Evolutionary conservation across 2,113 vertebrate genomes (phyloP), one percentile per base, ranked within the genome.

Genomic region (Thamnaconus septentrionalis): DNA sequence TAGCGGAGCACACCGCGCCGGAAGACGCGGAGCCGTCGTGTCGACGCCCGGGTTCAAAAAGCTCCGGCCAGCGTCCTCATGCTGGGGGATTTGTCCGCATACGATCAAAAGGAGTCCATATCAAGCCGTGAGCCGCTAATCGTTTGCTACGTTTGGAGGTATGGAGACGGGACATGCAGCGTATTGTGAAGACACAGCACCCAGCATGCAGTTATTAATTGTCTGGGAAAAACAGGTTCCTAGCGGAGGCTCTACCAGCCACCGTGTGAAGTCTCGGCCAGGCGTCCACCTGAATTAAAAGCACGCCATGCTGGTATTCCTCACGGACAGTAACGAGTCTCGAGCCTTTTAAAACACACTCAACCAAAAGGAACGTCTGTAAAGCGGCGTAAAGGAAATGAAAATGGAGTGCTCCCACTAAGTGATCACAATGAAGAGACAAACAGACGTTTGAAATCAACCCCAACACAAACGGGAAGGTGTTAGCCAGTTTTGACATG

Each of bases 21-120:
- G 76, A 81, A 71, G 75, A 58, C 73, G 75, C 66, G 78, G 81
- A 74, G 50, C 64, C 71, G 70, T 78, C 75, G 62, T 71, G 18
- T 31, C 18, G 18, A 31, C 18, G 18, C 1, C 18, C 18, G 18
- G 18, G 18, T 31, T 51, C 64, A 42, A 5, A 50, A 45, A 61
- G 56, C 44, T 61, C 56, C 46, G 5, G 3, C 56, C 56, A 69
- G 59, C 47, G 65, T 67, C 64, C 42, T 78, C 56, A 39, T 65
- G 31, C 63, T 53, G 50, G 51, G 46, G 47, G 43, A 10, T 71
- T 56, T 64, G 75, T 62, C 44, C 56, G 61, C 64, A 47, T 61
- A 39, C 59, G 63, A 75, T 69, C 61, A 53, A 66, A 59, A 45
- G 66, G 59, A 63, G 46, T 2, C 45, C 46, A 74, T 67, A 64